Conservation (phyloP, 1,140 invertebrate species). For the Philopotamus ludificatus region DNA sequence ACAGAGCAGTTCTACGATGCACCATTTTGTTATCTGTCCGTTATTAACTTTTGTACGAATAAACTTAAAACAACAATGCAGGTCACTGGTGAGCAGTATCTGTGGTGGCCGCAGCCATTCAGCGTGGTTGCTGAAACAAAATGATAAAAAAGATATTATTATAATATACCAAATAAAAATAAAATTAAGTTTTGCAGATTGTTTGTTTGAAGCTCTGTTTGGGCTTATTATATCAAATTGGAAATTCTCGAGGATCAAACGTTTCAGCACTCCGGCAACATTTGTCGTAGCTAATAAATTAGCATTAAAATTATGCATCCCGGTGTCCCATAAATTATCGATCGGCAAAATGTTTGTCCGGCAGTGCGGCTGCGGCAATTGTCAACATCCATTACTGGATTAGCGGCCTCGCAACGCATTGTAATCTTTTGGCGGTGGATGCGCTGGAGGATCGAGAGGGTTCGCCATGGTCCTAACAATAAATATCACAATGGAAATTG, state of each 20-base stretch:
- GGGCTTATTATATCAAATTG: too few relatives aligned
- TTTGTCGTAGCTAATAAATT: too few relatives aligned
- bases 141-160: not conserved
- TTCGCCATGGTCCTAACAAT: conserved; percentile 19
- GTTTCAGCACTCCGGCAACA: too few relatives aligned
- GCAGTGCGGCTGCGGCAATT: conserved; percentile 22
- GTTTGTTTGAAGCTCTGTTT: too few relatives aligned
- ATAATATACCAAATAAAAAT: not conserved
- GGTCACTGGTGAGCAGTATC: conserved; percentile 5
- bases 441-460: too few relatives aligned
- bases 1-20: too few relatives aligned
- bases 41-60: conserved; percentile 31
- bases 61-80: conserved; percentile 1
- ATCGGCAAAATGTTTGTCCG: conserved; percentile 18
- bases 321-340: conserved; percentile 19
- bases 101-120: conserved; percentile 12
- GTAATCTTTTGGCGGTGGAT: conserved; percentile 31
- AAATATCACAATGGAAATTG: conserved; percentile 28
- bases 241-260: too few relatives aligned
- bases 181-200: too few relatives aligned
- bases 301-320: conserved; percentile 38
- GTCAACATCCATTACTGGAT: conserved; percentile 34
- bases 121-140: conserved; percentile 34
- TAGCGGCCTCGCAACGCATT: conserved; percentile 20
- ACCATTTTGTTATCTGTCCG: conserved; percentile 39